Base-by-base conservation (phyloP, 1,140 invertebrate genomes). In the Drusus annulatus region DNA sequence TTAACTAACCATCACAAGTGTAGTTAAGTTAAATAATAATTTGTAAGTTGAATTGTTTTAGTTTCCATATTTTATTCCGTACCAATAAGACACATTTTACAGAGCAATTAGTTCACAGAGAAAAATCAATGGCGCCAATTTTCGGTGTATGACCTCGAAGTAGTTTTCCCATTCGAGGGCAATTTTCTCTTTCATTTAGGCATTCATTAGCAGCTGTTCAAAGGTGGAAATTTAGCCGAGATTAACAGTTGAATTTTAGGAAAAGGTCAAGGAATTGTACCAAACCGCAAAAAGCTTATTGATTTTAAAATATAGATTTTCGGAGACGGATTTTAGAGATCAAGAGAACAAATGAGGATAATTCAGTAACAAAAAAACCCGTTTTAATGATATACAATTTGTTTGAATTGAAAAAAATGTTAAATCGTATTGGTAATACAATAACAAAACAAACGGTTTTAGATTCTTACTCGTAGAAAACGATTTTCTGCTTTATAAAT, bases 61-160 rank as follows among this genome's bases (percentile, higher is more conserved):
- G 2, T 65, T 65, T 8, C 25, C 25, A 10, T 25, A n/a, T 31
- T 31, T 15, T 31, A 25, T 71, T 25, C 13, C 21, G 25, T 21
- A 7, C 17, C 68, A 23, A 51, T 52, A 19, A 17, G 19, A 71
- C 25, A 71, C 25, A 71, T 21, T 71, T 19, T 25, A 54, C 68
- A 50, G n/a, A 50, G 25, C 68, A 71, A 71, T 71, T 71, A 71
- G 68, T 21, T 50, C 17, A 21, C 0, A 45, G 36, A 50, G n/a
- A 23, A 71, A 71, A 71, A 71, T 71, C 68, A 71, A 71, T 71
- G 36, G 16, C 36, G 17, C 17, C 21, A 50, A 71, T 71, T 21
- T 71, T 21, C n/a, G 1, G 16, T 5, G 45, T n/a, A 50, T 71
- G 68, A 54, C 68, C 68, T 71, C 68, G 68, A 21, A 13, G 16